Base-by-base conservation (phyloP, 2,888 invertebrate species). In the Barypeithes pellucidus region DNA sequence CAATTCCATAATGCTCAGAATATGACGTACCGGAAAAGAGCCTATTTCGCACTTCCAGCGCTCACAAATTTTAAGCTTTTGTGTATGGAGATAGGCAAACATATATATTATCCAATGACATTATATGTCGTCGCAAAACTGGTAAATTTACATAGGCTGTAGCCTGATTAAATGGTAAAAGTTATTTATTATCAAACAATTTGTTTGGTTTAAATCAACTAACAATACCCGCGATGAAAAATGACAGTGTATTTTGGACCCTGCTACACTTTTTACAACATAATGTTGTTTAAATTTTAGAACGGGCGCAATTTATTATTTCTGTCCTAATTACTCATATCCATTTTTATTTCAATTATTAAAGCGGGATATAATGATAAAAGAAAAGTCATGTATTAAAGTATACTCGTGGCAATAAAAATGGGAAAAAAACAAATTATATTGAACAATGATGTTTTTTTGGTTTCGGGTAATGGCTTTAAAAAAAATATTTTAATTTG, bases 181-280 rank as follows among this genome's bases (percentile, higher is more conserved):
- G 73, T 75, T 75, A 75, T 75, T 77, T 77, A 75, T 75, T 73
- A 52, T 66, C 67, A 66, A 63, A 72, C 72, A 76, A 74, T 76
- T 74, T 72, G 66, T 72, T 60, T 29, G 57, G 52, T 66, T 36
- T 57, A 73, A 67, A 67, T 66, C 61, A 70, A 70, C 52, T 63
- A 63, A 63, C 52, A 70, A 69, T 60, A 16, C 43, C 8, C 29
- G 7, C 9, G 11, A 57, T 67, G 59, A 59, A 63, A 63, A 63
- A 63, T 63, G 33, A 47, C 63, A 16, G 22, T 47, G 45, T 29
- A 47, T 63, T 63, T 63, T 63, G 20, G 16, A n/a, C n/a, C 36
- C 63, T 22, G 18, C 20, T 18, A 14, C 36, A 63, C 36, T 63
- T 63, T 63, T 47, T 63, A 63, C 63, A 36, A 63, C 63, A 33